Percentiles rank a stretch among this genome's conserved stretches.
Conservation (phyloP, 1,140 invertebrate genomes). For the Drosophila melanogaster region DNA sequence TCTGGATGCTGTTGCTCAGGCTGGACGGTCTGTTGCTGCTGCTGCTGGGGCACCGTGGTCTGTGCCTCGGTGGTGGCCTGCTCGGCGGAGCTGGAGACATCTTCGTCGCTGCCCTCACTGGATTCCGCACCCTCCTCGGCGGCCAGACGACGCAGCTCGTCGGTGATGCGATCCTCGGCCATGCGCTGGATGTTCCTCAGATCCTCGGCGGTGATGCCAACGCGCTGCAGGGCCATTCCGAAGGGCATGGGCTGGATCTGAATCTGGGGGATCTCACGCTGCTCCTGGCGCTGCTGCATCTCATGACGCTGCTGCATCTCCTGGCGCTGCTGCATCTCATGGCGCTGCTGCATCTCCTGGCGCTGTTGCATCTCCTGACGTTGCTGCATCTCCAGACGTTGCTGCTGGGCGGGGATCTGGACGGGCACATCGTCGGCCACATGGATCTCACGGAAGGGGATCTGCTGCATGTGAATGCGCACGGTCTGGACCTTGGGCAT, state of each 20-base stretch:
- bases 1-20: slow-evolving; percentile 40
- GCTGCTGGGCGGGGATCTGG: slow-evolving; percentile 61
- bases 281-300: slow-evolving; percentile 54
- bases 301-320: slow-evolving; percentile 50
- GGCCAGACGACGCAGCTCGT: slow-evolving; percentile 84
- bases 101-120: slow-evolving; percentile 76
- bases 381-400: slow-evolving; percentile 29
- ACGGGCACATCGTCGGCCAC: slow-evolving; percentile 78
- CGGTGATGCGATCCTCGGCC: slow-evolving; percentile 85
- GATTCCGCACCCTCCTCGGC: slow-evolving; percentile 82
- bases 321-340: slow-evolving; percentile 53
- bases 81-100: slow-evolving; percentile 54
- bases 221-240: slow-evolving; percentile 81
- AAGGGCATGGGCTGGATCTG: slow-evolving; percentile 82
- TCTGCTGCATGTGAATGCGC: slow-evolving; percentile 83
- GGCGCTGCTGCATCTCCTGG: slow-evolving; percentile 38
- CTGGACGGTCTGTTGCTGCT: slow-evolving; percentile 30
- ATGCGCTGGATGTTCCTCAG: slow-evolving; percentile 86
- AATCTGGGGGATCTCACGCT: slow-evolving; percentile 70
- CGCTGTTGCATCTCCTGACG: slow-evolving; percentile 44
- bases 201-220: slow-evolving; percentile 87
- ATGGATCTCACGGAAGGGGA: slow-evolving; percentile 80
- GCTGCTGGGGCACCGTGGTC: slow-evolving; percentile 21
- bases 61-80: slow-evolving; percentile 43
- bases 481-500: slow-evolving; percentile 75